phyloP scores from a whole-genome alignment of 2,888 invertebrate species.

The Lasioglossum villosulum region DNA sequence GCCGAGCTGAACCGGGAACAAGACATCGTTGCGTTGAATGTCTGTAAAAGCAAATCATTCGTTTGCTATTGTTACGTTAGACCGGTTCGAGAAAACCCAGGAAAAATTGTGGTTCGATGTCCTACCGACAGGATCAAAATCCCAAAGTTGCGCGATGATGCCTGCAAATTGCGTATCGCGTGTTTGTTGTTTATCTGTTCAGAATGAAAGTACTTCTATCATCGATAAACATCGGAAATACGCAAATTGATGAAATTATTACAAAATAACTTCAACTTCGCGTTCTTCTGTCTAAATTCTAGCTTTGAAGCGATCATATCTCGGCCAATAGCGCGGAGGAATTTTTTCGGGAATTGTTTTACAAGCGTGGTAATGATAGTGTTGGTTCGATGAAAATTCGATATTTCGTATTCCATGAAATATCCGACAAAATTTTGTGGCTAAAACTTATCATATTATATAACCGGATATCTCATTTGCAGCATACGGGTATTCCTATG shows the following conservation, averaged over 20 bases:
- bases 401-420: constrained; percentile 15
- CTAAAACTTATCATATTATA: constrained; percentile 49
- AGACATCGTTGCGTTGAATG: neutral
- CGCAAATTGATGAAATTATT: neutral
- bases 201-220: too few relatives aligned
- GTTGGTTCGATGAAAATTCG: neutral
- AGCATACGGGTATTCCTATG: constrained; percentile 50
- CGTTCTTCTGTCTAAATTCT: too few relatives aligned
- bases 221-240: too few relatives aligned
- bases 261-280: neutral
- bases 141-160: too few relatives aligned
- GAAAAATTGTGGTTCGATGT: too few relatives aligned
- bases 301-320: neutral
- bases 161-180: too few relatives aligned
- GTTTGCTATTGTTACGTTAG: neutral
- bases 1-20: neutral
- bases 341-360: neutral
- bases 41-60: neutral
- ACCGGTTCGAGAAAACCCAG: neutral
- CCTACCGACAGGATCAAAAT: too few relatives aligned
- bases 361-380: neutral
- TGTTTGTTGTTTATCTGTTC: too few relatives aligned
- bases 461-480: constrained; percentile 57
- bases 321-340: neutral
- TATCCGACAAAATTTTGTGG: constrained; percentile 30